A percentile compares a stretch with the other conserved stretches of the same genome.
phyloP scores from a whole-genome alignment of 2,113 vertebrate genomes.

The Chamaea fasciata region DNA sequence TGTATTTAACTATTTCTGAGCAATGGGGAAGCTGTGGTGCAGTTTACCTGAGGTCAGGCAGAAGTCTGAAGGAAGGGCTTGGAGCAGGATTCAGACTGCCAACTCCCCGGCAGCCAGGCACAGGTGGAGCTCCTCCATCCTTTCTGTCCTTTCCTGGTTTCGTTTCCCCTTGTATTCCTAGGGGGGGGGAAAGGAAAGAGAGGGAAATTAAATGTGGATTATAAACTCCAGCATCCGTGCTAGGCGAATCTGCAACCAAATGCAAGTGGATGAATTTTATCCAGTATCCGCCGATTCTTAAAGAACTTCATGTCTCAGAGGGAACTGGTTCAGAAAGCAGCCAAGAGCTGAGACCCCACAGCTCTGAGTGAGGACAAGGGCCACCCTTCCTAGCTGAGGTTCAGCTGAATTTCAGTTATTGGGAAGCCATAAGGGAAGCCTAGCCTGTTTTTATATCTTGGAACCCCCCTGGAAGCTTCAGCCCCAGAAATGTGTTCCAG shows the following conservation, averaged over 20 bases:
- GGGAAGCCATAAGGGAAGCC: not conserved
- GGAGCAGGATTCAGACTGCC: not conserved
- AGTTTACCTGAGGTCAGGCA: not conserved
- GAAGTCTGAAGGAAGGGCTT: not conserved
- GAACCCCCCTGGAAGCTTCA: not conserved
- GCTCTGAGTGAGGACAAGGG: not conserved
- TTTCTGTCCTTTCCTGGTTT: not conserved
- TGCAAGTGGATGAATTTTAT: not conserved
- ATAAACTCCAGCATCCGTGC: not conserved
- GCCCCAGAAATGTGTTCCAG: not conserved
- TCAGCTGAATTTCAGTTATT: not conserved
- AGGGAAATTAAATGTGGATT: not conserved
- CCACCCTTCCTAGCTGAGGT: not conserved
- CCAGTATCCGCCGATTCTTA: not conserved
- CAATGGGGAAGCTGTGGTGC: not conserved
- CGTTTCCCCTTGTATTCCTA: not conserved
- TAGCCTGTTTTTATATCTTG: not conserved
- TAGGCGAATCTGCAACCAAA: not conserved
- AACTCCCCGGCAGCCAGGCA: not conserved
- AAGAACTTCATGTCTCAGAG: not conserved
- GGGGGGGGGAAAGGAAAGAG: not conserved
- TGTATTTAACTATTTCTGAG: not conserved
- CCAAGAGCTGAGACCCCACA: not conserved
- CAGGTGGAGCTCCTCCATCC: not conserved
- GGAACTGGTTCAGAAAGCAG: not conserved